Evolutionary conservation across 2,888 invertebrate genomes (phyloP).

Genomic region (Eudasyphora cyanicolor): DNA sequence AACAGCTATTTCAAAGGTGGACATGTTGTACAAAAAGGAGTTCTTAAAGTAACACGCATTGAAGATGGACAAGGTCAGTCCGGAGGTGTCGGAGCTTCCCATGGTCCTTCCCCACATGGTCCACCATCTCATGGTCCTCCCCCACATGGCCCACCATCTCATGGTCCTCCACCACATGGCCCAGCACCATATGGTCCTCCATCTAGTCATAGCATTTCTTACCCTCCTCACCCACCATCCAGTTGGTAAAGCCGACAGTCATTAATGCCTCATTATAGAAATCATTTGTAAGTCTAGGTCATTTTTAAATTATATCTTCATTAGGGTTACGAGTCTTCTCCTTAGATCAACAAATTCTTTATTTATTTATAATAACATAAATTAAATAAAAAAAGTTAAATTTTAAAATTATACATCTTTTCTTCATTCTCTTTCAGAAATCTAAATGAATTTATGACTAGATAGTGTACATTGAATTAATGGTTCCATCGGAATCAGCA

Average conservation of each 20-base stretch:
- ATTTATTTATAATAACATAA: slow-evolving; percentile 10
- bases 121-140: slow-evolving; percentile 8
- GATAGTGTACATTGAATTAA: too few relatives aligned
- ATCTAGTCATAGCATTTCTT: background rate
- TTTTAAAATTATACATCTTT: too few relatives aligned
- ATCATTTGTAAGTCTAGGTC: slow-evolving; percentile 25
- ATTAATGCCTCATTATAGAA: slow-evolving; percentile 43
- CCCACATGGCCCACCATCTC: slow-evolving; percentile 5
- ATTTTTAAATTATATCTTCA: slow-evolving; percentile 53
- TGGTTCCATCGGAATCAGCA: too few relatives aligned
- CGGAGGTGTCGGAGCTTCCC: slow-evolving; percentile 65
- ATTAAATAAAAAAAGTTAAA: background rate
- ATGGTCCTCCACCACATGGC: slow-evolving; percentile 36
- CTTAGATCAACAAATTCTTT: slow-evolving; percentile 9
- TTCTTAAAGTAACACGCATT: slow-evolving; percentile 70
- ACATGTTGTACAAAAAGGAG: slow-evolving; percentile 73
- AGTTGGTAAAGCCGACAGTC: slow-evolving; percentile 46
- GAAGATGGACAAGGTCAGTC: slow-evolving; percentile 35
- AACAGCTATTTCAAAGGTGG: slow-evolving; percentile 71
- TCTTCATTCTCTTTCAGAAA: too few relatives aligned
- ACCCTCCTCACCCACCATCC: background rate
- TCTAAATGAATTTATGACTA: too few relatives aligned
- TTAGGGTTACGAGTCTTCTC: background rate
- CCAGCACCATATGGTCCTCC: background rate
- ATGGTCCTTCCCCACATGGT: slow-evolving; percentile 20